Base-by-base conservation (phyloP, 1,140 invertebrate genomes). In the Teleopsis dalmanni region DNA sequence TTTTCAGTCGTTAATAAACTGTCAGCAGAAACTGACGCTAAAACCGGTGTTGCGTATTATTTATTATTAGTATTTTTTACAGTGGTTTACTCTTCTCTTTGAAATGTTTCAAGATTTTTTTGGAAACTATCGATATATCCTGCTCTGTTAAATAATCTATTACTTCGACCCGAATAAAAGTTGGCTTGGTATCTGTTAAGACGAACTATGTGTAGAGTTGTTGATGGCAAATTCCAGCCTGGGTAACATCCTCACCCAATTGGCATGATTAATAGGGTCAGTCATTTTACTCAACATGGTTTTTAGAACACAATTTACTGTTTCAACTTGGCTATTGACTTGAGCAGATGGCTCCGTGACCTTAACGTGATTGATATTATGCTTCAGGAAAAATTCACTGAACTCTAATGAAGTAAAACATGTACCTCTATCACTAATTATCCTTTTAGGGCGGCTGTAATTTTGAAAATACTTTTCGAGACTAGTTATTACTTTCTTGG, bases 401-500 rank as follows among this genome's bases (percentile, higher is more conserved):
- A 51, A 44, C 23, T 51, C 41, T 4, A 16, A 1, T 8, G 35
- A 38, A 8, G 42, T 38, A 50, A 51, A 45, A 37, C 43, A 33
- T 23, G 19, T 51, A 2, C 41, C 49, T 25, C 49, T 8, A 45
- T 51, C 49, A 3, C 3, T 27, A 14, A 45, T 16, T 16, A 45
- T 13, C n/a, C 43, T 25, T 18, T 4, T 14, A 3, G 49, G 49
- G 13, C 49, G 14, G n/a, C 41, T 45, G 36, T 53, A 53, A 35
- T 19, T 31, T n/a, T 25, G 7, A 47, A 46, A 53, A 42, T 50
- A 47, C 13, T 53, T 31, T 45, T 45, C 47, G 7, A 64, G 49
- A 10, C 56, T 27, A 7, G 52, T 55, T 16, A 68, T 57, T 19
- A 58, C 50, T 13, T 62, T 47, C 27, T 58, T 60, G 11, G 54